A percentile compares a stretch with the other conserved stretches of the same genome.
phyloP scores from a whole-genome alignment of 1,140 invertebrate species.

The Metopolophium dirhodum region DNA sequence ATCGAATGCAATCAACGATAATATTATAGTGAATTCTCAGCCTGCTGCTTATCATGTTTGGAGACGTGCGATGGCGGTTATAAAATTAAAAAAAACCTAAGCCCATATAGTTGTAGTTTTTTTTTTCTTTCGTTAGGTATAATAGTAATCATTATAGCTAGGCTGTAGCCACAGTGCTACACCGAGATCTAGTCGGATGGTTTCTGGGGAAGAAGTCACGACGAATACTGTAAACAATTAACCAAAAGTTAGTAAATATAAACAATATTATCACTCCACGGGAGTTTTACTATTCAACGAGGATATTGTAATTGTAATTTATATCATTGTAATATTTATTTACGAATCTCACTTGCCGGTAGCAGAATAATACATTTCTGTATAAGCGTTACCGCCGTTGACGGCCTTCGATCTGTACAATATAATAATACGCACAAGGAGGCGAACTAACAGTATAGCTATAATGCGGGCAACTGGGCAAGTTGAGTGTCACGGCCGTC shows the following conservation, averaged over 20 bases:
- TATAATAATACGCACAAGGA: neutral
- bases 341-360: neutral
- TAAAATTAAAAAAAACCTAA: neutral
- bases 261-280: neutral
- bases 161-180: too few species aligned
- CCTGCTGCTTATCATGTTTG: neutral
- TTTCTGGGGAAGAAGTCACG: neutral
- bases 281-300: neutral
- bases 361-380: neutral
- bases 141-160: too few species aligned
- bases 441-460: neutral
- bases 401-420: neutral
- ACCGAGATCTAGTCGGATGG: neutral
- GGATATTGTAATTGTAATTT: neutral
- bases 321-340: neutral
- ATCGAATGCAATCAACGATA: neutral
- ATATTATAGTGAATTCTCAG: neutral
- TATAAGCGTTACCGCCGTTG: neutral
- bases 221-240: neutral
- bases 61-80: neutral
- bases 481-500: slow-evolving; percentile 30
- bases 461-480: neutral
- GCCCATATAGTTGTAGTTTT: neutral
- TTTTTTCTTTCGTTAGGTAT: neutral
- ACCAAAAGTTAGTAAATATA: neutral